Percentiles rank a stretch among this genome's conserved stretches.
Conservation (phyloP, 2,113 vertebrate species). For the Oceanodroma tethys region DNA sequence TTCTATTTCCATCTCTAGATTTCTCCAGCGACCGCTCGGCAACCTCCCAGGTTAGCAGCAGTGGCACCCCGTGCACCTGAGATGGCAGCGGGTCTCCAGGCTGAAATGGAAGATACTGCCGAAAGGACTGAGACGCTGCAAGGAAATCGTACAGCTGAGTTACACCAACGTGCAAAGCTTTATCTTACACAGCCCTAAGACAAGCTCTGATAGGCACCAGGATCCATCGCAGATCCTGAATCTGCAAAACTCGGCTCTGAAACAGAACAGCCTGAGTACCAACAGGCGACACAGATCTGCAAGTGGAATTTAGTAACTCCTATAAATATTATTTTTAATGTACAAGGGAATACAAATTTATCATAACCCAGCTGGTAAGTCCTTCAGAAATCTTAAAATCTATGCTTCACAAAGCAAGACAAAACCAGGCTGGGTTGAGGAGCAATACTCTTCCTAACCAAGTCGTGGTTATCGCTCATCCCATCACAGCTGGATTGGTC, state of each 20-base stretch:
- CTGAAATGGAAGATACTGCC: background rate
- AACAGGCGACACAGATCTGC: background rate
- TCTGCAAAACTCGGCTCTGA: background rate
- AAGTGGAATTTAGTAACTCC: background rate
- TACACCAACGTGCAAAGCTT: rapidly evolving
- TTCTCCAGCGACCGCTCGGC: background rate
- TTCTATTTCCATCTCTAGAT: background rate
- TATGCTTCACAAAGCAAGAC: background rate
- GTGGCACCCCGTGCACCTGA: rapidly evolving
- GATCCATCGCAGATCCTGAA: background rate
- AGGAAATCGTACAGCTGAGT: background rate
- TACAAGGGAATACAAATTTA: background rate
- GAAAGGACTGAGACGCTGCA: background rate
- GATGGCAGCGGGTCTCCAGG: background rate
- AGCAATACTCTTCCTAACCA: background rate
- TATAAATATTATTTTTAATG: background rate
- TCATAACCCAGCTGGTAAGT: background rate
- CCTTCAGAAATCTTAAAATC: background rate
- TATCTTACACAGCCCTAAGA: background rate
- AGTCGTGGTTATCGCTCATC: rapidly evolving
- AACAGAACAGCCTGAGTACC: background rate
- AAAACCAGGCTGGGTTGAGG: background rate
- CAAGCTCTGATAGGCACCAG: background rate
- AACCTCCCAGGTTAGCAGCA: background rate
- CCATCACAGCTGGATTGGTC: background rate